A percentile compares a stretch with the other conserved stretches of the same genome.
Evolutionary conservation across 1,140 invertebrate genomes (phyloP).

Genomic region (Parapsyche elsis): DNA sequence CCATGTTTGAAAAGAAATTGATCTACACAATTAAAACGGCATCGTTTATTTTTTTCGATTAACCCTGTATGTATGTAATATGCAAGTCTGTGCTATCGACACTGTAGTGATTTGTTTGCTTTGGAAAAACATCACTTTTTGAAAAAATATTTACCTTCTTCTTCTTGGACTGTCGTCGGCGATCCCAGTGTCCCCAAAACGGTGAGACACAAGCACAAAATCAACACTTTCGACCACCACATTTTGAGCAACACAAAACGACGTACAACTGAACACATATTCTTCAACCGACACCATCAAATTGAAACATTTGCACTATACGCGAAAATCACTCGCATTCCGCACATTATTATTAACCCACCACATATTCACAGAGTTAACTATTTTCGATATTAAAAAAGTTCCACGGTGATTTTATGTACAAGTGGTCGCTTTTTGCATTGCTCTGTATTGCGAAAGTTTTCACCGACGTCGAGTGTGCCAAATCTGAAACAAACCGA

Average conservation of each 20-base stretch:
- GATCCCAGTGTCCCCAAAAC: constrained; percentile 17
- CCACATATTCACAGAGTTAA: constrained; percentile 23
- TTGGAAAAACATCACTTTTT: too few species aligned
- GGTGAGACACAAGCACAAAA: constrained; percentile 34
- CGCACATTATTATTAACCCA: not conserved
- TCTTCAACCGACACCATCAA: constrained; percentile 31
- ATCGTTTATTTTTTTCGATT: too few species aligned
- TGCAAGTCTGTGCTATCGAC: too few species aligned
- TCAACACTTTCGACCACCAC: constrained; percentile 11
- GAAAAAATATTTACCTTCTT: constrained; percentile 48
- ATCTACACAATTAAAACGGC: too few species aligned
- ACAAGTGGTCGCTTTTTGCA: too few species aligned
- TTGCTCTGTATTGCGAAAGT: constrained; percentile 20
- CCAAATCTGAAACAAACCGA: constrained; percentile 12
- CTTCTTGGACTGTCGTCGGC: constrained; percentile 43
- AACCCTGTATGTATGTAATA: too few species aligned
- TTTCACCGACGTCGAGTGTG: not conserved
- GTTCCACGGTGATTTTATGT: constrained; percentile 10
- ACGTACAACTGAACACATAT: not conserved
- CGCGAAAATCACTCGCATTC: not conserved
- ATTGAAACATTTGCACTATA: constrained; percentile 31
- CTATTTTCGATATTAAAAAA: constrained; percentile 22
- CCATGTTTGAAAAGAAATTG: too few species aligned
- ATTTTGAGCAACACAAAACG: constrained; percentile 13
- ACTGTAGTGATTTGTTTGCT: too few species aligned